Evolutionary conservation across 2,888 invertebrate species (phyloP).

Genomic region (Nasonovia ribisnigri): DNA sequence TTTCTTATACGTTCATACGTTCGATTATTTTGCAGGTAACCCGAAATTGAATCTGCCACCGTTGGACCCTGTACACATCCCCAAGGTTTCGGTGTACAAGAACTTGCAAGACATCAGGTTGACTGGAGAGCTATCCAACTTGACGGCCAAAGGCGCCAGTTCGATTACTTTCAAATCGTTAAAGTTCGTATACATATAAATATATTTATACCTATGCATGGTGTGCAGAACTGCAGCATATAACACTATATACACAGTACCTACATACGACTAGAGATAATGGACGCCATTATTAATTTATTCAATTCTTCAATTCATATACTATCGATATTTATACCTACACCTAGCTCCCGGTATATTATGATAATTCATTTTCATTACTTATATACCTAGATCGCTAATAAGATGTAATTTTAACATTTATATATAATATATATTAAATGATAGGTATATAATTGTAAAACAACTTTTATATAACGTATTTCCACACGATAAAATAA

Average conservation of each 20-base stretch:
- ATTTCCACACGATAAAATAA: not conserved
- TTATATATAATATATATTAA: no score
- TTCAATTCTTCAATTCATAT: not conserved
- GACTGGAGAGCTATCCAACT: constrained; percentile 29
- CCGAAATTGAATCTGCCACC: constrained; percentile 30
- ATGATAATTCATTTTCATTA: no score
- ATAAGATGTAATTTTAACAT: no score
- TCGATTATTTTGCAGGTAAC: constrained; percentile 6
- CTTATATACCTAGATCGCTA: no score
- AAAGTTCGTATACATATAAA: constrained; percentile 5
- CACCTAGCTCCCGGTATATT: not conserved
- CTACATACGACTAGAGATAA: no score
- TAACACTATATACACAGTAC: no score
- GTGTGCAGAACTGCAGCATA: no score
- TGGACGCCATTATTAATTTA: no score
- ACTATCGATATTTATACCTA: not conserved
- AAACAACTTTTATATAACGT: not conserved
- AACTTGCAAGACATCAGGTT: not conserved
- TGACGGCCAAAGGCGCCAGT: constrained; percentile 27
- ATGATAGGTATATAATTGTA: no score
- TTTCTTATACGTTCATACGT: not conserved
- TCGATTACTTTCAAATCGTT: not conserved
- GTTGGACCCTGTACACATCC: constrained; percentile 28
- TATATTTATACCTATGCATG: no score
- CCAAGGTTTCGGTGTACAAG: not conserved